These are phyloP conservation scores for Leptonema lineaticorne DNA, from an alignment of 1,140 invertebrate species.

Conservation along the genomic window DNA sequence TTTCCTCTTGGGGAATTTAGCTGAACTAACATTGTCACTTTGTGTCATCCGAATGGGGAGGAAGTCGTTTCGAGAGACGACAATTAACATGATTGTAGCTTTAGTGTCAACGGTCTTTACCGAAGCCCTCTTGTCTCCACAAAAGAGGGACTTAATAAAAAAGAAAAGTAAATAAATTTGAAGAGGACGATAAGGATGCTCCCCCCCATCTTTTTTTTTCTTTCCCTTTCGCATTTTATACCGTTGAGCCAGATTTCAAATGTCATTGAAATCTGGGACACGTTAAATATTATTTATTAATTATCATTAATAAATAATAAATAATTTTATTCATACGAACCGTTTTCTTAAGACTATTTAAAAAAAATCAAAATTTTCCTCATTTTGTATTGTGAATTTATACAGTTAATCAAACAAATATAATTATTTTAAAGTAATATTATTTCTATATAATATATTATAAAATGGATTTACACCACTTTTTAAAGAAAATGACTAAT, in stretches of 20 bases:
- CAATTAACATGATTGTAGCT: slow-evolving; percentile 22
- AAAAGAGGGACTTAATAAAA: slow-evolving; percentile 32
- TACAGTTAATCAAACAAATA: no score
- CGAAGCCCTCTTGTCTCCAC: slow-evolving; percentile 4
- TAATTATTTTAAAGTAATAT: no score
- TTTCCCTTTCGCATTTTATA: slow-evolving; percentile 16
- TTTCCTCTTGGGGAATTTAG: background rate
- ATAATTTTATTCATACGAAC: no score
- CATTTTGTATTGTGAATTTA: no score
- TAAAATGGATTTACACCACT: no score
- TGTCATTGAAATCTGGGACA: no score
- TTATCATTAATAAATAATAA: no score
- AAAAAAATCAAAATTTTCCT: no score
- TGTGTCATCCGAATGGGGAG: slow-evolving; percentile 16
- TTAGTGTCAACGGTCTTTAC: slow-evolving; percentile 18
- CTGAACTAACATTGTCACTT: slow-evolving; percentile 21
- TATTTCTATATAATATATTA: no score
- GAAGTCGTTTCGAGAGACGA: slow-evolving; percentile 10
- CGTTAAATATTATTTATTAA: no score
- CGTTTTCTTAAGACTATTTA: no score
- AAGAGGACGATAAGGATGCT: slow-evolving; percentile 29
- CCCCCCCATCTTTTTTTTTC: slow-evolving; percentile 3
- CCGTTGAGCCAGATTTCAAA: background rate
- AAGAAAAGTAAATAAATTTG: slow-evolving; percentile 35
- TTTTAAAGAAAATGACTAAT: no score